These are phyloP conservation scores for Dasypogon diadema DNA, from an alignment of 2,888 invertebrate species.

Conservation along the genomic window DNA sequence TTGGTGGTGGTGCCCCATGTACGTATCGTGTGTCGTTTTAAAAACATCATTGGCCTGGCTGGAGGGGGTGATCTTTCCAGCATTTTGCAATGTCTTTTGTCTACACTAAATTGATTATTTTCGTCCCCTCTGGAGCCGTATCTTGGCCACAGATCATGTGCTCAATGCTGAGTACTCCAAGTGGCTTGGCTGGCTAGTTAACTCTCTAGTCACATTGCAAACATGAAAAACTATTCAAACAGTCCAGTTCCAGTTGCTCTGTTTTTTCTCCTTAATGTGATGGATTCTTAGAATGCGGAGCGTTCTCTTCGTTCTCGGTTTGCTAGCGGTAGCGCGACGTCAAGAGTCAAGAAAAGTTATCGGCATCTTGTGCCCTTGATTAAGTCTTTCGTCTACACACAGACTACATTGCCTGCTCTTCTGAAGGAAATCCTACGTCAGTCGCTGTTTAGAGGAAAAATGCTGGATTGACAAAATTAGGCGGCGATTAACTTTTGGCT, in stretches of 20 bases:
- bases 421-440: no score
- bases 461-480: no score
- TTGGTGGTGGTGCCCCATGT: not conserved
- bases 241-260: not conserved
- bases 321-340: no score
- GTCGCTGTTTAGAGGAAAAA: no score
- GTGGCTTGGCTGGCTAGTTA: not conserved
- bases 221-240: not conserved
- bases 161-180: not conserved
- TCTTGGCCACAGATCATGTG: not conserved
- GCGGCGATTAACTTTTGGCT: no score
- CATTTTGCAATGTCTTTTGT: not conserved
- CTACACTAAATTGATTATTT: not conserved
- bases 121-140: not conserved
- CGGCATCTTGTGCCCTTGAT: no score
- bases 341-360: no score
- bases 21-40: not conserved
- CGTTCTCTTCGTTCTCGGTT: no score
- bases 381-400: no score
- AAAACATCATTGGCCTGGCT: not conserved
- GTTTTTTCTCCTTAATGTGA: no score
- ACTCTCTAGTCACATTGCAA: not conserved
- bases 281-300: no score
- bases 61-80: not conserved
- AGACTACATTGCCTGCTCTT: no score